Base-by-base conservation (phyloP, 2,888 invertebrate species). In the Glaucopsyche alexis region DNA sequence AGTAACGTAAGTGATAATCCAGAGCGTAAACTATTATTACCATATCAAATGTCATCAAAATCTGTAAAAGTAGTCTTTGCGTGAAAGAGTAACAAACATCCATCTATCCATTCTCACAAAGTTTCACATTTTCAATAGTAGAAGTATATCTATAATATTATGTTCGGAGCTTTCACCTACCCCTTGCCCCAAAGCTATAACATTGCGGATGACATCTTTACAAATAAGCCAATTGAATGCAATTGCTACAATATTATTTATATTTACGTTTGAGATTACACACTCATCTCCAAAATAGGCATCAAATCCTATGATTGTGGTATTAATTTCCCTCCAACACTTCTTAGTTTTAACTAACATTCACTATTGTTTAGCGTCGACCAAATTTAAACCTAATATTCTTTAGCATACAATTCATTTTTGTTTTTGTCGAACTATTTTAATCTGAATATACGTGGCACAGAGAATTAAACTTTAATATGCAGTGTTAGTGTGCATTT, bases 251-350 rank as follows among this genome's bases (percentile, higher is more conserved):
- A 81, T 83, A 80, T 60, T 82, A 83, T 87, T 87, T 88, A 87
- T 92, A 92, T 93, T 92, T 91, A 84, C 85, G 84, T 82, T 87
- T 85, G 85, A 85, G 85, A 91, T 89, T 88, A 89, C 86, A 82
- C 87, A 87, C 89, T 90, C 90, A 85, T 88, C 87, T 85, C 85
- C 83, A 89, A 87, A 88, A 81, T 91, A 91, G 91, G 88, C 91
- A 83, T 86, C 90, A 90, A 92, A 91, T 91, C 91, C 90, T 84
- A 84, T 83, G 87, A 91, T 91, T 92, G 92, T 87, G 91, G 92
- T 92, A 93, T 92, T 91, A 87, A 91, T 93, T 93, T 91, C 90
- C 84, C 90, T 91, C 90, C 85, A 84, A 92, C 92, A 91, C 91
- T 90, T 90, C 90, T 90, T 89, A 87, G 80, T 88, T 88, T 87